These are phyloP conservation scores for Drosophila phalerata DNA, from an alignment of 2,888 invertebrate species.

Conservation along the genomic window DNA sequence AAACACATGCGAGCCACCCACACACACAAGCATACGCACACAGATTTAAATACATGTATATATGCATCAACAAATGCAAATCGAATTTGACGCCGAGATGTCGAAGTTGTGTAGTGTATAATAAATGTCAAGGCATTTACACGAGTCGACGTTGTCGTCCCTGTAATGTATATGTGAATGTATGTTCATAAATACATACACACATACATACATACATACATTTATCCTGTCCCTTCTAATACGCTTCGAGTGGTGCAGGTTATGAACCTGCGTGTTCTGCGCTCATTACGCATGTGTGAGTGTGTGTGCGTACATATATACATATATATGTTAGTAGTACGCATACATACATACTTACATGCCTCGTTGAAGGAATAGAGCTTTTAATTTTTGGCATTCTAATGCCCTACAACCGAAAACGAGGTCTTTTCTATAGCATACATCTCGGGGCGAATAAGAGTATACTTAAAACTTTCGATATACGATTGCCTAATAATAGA, in stretches of 20 bases:
- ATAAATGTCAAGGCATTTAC: conserved; percentile 83
- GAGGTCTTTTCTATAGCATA: conserved; percentile 42
- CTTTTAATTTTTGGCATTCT: conserved; percentile 80
- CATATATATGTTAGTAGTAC: conserved; percentile 69
- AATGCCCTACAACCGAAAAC: conserved; percentile 59
- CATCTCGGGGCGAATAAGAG: conserved; percentile 8
- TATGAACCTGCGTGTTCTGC: conserved; percentile 80
- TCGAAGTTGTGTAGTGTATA: conserved; percentile 67
- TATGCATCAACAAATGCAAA: conserved; percentile 65
- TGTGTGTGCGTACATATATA: conserved; percentile 37
- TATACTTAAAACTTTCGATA: background rate
- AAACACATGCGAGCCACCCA: conserved; percentile 17
- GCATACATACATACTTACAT: conserved; percentile 47
- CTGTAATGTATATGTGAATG: conserved; percentile 30
- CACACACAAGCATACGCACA: conserved; percentile 16
- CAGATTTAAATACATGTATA: background rate
- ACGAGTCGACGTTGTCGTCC: conserved; percentile 62
- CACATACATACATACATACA: conserved; percentile 28
- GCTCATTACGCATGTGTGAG: conserved; percentile 68
- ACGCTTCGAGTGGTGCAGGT: conserved; percentile 81
- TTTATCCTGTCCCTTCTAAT: conserved; percentile 72
- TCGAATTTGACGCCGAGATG: conserved; percentile 71
- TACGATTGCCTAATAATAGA: background rate
- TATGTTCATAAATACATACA: conserved; percentile 25
- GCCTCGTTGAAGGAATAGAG: conserved; percentile 66